Evolutionary conservation across 2,113 vertebrate genomes (phyloP).

Genomic region (rabbit (Oryctolagus cuniculus)): DNA sequence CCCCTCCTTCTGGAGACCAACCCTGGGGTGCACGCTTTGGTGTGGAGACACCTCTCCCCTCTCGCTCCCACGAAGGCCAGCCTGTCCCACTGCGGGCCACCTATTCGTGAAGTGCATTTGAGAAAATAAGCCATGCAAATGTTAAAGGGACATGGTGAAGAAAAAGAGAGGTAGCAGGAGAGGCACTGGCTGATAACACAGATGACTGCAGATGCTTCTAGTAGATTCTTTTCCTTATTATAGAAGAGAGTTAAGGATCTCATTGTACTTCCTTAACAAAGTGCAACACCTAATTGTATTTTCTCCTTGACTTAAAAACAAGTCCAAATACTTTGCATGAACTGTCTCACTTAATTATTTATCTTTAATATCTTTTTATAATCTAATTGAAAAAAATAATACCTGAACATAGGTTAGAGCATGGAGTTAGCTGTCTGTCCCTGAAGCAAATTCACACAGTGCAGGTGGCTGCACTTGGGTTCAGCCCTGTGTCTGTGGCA

Average conservation of each 20-base stretch:
- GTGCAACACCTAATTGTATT: background rate
- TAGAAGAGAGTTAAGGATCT: background rate
- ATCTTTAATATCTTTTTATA: background rate
- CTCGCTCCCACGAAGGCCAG: background rate
- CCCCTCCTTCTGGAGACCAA: background rate
- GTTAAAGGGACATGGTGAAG: background rate
- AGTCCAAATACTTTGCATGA: background rate
- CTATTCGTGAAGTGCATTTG: background rate
- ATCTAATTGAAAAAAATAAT: background rate
- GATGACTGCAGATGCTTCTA: background rate
- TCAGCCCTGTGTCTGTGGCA: background rate
- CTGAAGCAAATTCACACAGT: background rate
- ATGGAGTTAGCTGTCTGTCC: background rate
- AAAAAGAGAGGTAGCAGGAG: background rate
- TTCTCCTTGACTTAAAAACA: conserved; percentile 25
- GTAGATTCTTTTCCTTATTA: background rate
- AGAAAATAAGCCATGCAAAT: background rate
- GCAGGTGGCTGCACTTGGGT: background rate
- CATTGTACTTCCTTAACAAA: background rate
- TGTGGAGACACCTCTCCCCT: background rate
- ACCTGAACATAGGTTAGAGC: background rate
- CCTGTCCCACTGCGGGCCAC: background rate
- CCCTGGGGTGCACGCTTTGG: rapidly evolving
- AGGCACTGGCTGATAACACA: background rate
- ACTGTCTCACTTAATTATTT: background rate